Base-by-base conservation (phyloP, 2,113 vertebrate genomes). In the Labrus mixtus region DNA sequence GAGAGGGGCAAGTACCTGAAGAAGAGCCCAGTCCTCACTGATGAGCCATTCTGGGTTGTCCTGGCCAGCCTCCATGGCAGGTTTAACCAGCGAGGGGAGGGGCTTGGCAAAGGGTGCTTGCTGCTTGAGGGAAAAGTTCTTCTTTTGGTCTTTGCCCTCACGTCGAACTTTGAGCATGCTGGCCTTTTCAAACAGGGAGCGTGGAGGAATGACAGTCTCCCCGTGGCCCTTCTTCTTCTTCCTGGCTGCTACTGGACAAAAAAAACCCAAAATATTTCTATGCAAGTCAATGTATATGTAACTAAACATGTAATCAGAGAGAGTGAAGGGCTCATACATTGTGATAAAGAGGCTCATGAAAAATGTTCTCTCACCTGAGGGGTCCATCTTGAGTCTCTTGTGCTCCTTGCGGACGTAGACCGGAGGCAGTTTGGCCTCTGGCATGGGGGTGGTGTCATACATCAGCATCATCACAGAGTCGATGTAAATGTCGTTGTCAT, bases 11-110 rank as follows among this genome's bases (percentile, higher is more conserved):
- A 41, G 61, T 85, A 97, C 97, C 96, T 97, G 97, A 65, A 98
- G 93, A 80, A 98, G 93, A 55, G 97, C 96, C 97, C 97, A 98
- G 92, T 98, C 97, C 87, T 98, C 97, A 2, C 96, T 97, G 77
- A 98, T 97, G 68, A 98, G 88, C 97, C 97, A 98, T 87, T 98
- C 96, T 0, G 97, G 96, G 83, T 96, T 97, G 90, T 98, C 97
- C 84, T 95, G 96, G 0, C 96, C 94, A 0, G 93, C 92, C 71
- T 98, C 97, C 79, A 95, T 93, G 39, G 95, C 94, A 10, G 96
- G 96, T 88, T 97, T 97, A 85, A 94, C 95, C 78, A 97, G 93
- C 2, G 97, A 96, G 0, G 96, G 97, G 43, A 97, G 88, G 9
- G 97, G 96, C 79, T 97, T 97, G 73, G 97, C 96, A 68, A 97